Base-by-base conservation (phyloP, 2,888 invertebrate species). In the Taenaris catops region DNA sequence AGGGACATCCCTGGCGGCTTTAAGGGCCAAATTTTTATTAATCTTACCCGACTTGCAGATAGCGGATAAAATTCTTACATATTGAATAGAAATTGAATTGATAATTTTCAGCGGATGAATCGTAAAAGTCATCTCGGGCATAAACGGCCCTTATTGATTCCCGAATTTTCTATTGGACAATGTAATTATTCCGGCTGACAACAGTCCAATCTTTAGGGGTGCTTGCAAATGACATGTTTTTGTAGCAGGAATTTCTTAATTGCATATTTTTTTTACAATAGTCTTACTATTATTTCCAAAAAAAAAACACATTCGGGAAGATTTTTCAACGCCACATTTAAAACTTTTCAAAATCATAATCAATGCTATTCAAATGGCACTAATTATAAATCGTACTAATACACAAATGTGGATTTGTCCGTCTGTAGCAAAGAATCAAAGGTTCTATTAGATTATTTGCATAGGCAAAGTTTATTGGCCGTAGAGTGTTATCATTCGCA, bases 11-110 rank as follows among this genome's bases (percentile, higher is more conserved):
- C 70, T 53, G 48, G 64, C 54, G 72, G 68, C 59, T 70, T 66
- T 55, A 60, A 63, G 63, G 64, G 63, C 63, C 58, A 72, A 74
- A 72, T 73, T 78, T 76, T 78, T 81, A 78, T 79, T 78, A 79
- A 81, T 75, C 74, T 73, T 58, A 58, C 62, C 67, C 58, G 51
- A 60, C 64, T 68, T 60, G 59, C 55, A 58, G 55, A 52, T 53
- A 53, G 46, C 48, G 58, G 56, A 64, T 62, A 55, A 62, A 62
- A 65, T 70, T 71, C 48, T 69, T 67, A 70, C 69, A 63, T 68
- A 67, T 65, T 59, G 59, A 64, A 66, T 66, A 58, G 55, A 63
- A 72, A 71, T 68, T 63, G 66, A 66, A 70, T 69, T 70, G 59
- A 69, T 66, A 32, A 42, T 54, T 51, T 56, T 55, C 46, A 39